A percentile compares a stretch with the other conserved stretches of the same genome.
These are phyloP conservation scores for Iphiclides podalirius DNA, from an alignment of 2,888 invertebrate species.

Conservation along the genomic window DNA sequence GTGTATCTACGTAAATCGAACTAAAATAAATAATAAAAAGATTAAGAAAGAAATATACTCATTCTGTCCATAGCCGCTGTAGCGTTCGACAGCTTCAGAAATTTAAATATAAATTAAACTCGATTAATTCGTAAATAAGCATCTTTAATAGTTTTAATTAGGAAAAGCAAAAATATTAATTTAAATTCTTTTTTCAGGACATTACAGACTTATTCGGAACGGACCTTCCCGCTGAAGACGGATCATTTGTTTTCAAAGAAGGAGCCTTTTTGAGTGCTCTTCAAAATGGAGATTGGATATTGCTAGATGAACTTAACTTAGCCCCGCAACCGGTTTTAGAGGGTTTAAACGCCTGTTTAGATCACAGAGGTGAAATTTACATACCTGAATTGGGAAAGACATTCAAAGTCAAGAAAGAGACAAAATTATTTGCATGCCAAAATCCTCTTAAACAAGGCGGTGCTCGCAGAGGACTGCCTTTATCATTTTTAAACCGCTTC, in stretches of 20 bases:
- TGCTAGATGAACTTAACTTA: slow-evolving; percentile 98
- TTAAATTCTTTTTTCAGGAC: slow-evolving; percentile 83
- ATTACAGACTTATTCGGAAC: slow-evolving; percentile 98
- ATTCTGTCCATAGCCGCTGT: too few species aligned
- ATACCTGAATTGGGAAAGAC: slow-evolving; percentile 95
- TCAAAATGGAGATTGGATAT: slow-evolving; percentile 96
- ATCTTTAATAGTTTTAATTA: too few species aligned
- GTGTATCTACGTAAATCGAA: too few species aligned
- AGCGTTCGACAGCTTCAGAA: too few species aligned
- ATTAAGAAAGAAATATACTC: too few species aligned
- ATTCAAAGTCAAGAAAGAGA: slow-evolving; percentile 87
- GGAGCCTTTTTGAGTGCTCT: slow-evolving; percentile 96
- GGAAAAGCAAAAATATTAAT: too few species aligned
- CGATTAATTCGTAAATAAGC: too few species aligned
- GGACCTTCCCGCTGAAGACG: slow-evolving; percentile 96
- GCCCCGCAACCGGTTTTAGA: slow-evolving; percentile 99
- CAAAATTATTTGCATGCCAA: slow-evolving; percentile 97
- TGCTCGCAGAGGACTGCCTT: slow-evolving; percentile 95
- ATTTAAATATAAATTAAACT: too few species aligned
- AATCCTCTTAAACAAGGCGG: slow-evolving; percentile 98
- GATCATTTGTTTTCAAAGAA: slow-evolving; percentile 97
- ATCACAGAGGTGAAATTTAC: slow-evolving; percentile 97
- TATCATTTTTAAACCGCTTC: slow-evolving; percentile 98
- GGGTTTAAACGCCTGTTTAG: slow-evolving; percentile 98
- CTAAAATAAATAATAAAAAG: too few species aligned